Evolutionary conservation across 1,140 invertebrate species (phyloP), one percentile per base, ranked within the genome.

Genomic region (Neodiprion lecontei): DNA sequence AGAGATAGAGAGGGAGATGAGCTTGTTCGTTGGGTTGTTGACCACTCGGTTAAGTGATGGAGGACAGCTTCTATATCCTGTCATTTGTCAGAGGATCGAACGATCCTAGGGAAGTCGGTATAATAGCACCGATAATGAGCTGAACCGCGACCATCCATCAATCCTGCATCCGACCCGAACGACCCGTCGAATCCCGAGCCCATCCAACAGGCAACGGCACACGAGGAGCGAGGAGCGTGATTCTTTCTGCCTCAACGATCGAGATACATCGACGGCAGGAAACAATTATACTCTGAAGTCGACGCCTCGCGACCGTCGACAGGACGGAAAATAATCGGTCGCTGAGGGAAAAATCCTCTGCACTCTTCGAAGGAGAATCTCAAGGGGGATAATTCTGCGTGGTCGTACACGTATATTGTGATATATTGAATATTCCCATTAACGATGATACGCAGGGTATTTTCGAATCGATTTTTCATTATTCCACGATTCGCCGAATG

Each of bases 71-170:
- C 53, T 61, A 61, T 61, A 61, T 61, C 53, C 53, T 61, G 53
- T 61, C 9, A 61, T 61, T 61, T 61, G 53, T 61, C 53, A 61
- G 53, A 61, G 53, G 53, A 61, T 61, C 8, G 53, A 17, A 14
- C 8, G 53, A 61, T 61, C 53, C 11, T 61, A 61, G 53, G 53
- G n/a, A 61, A 61, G 53, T 61, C 53, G n/a, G 53, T 61, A 61
- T 61, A 61, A 61, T 61, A 61, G 53, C n/a, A 14, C 53, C 53
- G 53, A 61, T 61, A 61, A 61, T 61, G 53, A 61, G 53, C 53
- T 17, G 53, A 17, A 61, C 53, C 53, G 9, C 53, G 53, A 61
- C 53, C 53, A 61, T 61, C 53, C 53, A 61, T 61, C 53, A 61
- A 61, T 61, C 53, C 53, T 61, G 11, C 53, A 61, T 61, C 53